Base-by-base conservation (phyloP, 2,888 invertebrate genomes). In the Apotomis betuletana region DNA sequence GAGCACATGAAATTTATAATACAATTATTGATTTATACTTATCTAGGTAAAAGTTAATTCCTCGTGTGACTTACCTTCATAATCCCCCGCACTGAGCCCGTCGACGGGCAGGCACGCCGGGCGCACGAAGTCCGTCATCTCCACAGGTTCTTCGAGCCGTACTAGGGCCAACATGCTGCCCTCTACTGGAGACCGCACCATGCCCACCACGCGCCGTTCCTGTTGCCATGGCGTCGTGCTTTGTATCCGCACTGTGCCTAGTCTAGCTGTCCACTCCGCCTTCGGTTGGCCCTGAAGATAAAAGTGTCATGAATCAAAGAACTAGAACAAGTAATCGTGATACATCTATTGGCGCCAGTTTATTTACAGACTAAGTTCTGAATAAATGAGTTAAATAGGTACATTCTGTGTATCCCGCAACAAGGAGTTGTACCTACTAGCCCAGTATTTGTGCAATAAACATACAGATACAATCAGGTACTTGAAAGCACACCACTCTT, bases 161-260 rank as follows among this genome's bases (percentile, higher is more conserved):
- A 97, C 94, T 69, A 98, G 88, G 0, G 97, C 97, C 5, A 97
- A 94, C 75, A 97, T 97, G 78, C 97, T 97, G 36, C 98, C 98
- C 87, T 97, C 97, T 0, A 98, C 97, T 0, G 97, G 98, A 0
- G 97, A 97, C 78, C 97, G 97, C 13, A 97, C 96, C 96, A 98
- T 96, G 46, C 97, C 97, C 4, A 97, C 95, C 67, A 97, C 96
- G 70, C 97, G 94, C 64, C 96, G 94, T 78, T 97, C 96, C 84
- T 97, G 97, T 78, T 97, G 97, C 97, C 97, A 97, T 0, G 98
- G 98, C 0, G 97, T 95, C 0, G 96, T 95, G 74, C 97, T 96
- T 57, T 96, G 95, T 57, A 97, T 94, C 60, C 98, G 94, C 0
- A 97, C 95, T 5, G 95, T 94, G 1, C 97, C 97, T 73, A 97